These are phyloP conservation scores for Oryzias woworae DNA, from an alignment of 2,113 vertebrate species.

Conservation along the genomic window DNA sequence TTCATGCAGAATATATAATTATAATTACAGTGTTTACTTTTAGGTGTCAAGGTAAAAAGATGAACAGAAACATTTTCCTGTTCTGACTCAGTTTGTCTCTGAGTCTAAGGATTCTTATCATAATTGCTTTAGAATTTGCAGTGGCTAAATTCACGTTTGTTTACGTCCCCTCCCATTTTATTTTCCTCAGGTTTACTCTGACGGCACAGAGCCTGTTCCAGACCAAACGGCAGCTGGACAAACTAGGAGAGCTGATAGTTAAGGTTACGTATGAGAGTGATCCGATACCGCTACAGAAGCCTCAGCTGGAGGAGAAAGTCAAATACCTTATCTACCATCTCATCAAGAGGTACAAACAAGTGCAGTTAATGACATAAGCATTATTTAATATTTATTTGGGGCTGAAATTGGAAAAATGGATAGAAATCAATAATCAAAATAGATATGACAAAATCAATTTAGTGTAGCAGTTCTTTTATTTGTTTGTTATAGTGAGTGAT, in stretches of 20 bases:
- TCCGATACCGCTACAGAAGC: slow-evolving; percentile 88
- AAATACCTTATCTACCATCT: slow-evolving; percentile 90
- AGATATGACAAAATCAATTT: no score
- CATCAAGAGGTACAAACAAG: slow-evolving; percentile 85
- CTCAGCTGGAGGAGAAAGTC: slow-evolving; percentile 87
- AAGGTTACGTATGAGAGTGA: slow-evolving; percentile 95
- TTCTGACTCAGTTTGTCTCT: no score
- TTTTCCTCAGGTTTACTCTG: slow-evolving; percentile 84
- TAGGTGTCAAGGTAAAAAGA: no score
- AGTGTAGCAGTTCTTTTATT: no score
- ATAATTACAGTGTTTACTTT: no score
- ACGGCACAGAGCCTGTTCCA: slow-evolving; percentile 95
- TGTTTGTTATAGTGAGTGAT: no score
- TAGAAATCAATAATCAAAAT: no score
- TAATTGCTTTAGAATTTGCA: neutral
- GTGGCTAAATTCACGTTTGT: neutral
- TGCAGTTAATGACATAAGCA: neutral
- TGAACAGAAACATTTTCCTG: no score
- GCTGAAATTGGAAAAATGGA: no score
- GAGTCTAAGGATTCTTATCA: no score
- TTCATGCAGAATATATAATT: no score
- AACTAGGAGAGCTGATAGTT: slow-evolving; percentile 88
- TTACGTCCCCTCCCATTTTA: neutral
- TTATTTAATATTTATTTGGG: neutral
- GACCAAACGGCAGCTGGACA: slow-evolving; percentile 91